Base-by-base conservation (phyloP, 1,140 invertebrate genomes). In the Calephelis virginiensis region DNA sequence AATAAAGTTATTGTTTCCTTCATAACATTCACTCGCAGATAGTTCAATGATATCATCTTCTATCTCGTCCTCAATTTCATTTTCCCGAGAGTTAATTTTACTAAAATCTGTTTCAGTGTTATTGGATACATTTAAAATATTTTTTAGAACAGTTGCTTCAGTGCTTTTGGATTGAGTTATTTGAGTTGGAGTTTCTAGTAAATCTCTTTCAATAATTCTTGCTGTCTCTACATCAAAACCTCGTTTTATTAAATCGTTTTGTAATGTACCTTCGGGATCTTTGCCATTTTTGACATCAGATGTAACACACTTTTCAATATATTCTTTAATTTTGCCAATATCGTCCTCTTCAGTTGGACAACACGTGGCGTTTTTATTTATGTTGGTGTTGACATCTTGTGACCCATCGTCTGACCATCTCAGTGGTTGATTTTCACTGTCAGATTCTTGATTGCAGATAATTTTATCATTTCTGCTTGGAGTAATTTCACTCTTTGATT, bases 161-260 rank as follows among this genome's bases (percentile, higher is more conserved):
- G 61, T 49, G 47, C 65, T 68, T 13, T 56, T 67, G 14, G 69
- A 70, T 40, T 76, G 74, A 56, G 66, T 61, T 8, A 40, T 64
- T 68, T 14, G 68, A 14, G 63, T 68, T 64, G 77, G 75, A 9
- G 77, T 69, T 67, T 84, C 82, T 6, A 89, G 71, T 62, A 90
- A 78, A 73, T 90, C 88, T 17, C 86, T 64, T 74, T 91, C 88
- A 45, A 91, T 89, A 47, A 75, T 91, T 80, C 82, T 89, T 9
- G 88, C 88, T 5, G 86, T 89, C 72, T 83, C 85, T 12, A 77
- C 61, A 74, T 91, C 89, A 78, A 89, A 91, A 46, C 86, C 86
- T 71, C 86, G 71, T 73, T 83, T 85, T 6, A 87, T 74, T 74
- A 90, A 80, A 81, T 89, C 82, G 53, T 67, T 72, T 38, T 87